Evolutionary conservation across 1,140 invertebrate species (phyloP), one percentile per base, ranked within the genome.

Genomic region (Coenobita brevimanus): DNA sequence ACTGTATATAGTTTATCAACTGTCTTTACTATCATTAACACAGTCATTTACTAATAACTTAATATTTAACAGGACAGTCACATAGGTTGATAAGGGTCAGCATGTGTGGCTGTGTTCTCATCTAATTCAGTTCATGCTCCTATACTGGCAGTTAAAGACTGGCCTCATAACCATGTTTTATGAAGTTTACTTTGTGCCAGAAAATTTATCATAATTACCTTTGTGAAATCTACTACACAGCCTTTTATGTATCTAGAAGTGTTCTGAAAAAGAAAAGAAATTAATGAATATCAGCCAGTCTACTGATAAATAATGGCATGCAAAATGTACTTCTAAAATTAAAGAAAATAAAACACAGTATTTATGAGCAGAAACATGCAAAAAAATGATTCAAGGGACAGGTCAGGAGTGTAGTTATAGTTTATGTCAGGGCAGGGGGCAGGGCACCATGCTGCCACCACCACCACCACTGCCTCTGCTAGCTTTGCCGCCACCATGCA

Each of bases 211-310:
- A 88, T 88, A 88, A 88, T 88, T 88, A 88, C 85, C 85, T 88
- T 88, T 88, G 85, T 88, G 85, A 88, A 88, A 88, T 81, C 85
- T 88, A 88, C 76, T 88, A 88, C 85, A 88, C 85, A 88, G 85
- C 85, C 85, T 81, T 86, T 81, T 88, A 88, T 88, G 76, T 81
- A 88, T 81, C 85, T 88, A 88, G 85, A 80, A 81, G 85, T 88
- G 71, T 88, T 88, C 85, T 88, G 85, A 88, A 88, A 88, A 88
- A 88, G 85, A 88, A 88, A 88, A 88, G 64, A 81, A 81, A 88
- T 81, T 81, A 81, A 88, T 88, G 85, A 88, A 88, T 88, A 71
- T 73, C 69, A 73, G 76, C 76, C 50, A 41, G 43, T 64, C 76
- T 88, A 88, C 76, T 60, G 73, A 41, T 50, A 79, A 88, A 81